phyloP scores from a whole-genome alignment of 2,113 vertebrate genomes.

The Cyanoderma ruficeps region DNA sequence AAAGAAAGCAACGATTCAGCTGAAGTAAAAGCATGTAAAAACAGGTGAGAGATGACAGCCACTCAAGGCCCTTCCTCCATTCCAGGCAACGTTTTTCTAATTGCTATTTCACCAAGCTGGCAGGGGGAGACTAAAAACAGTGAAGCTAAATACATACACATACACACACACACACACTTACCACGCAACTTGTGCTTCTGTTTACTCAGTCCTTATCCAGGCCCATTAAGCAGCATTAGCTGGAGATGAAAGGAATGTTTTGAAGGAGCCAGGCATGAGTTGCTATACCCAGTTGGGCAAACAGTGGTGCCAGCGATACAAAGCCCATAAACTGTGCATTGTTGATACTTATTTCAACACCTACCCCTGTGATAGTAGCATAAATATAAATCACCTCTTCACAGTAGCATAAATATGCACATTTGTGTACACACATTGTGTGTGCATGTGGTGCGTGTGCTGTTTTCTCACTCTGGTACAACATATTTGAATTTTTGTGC shows the following conservation, averaged over 20 bases:
- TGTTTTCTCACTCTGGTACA: background rate
- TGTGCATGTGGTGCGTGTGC: fast-evolving
- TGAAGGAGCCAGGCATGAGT: background rate
- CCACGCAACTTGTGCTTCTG: slow-evolving; percentile 1
- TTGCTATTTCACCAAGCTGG: background rate
- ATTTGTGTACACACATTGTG: background rate
- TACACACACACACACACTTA: background rate
- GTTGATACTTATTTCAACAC: background rate
- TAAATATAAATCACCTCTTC: background rate
- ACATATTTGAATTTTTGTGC: background rate
- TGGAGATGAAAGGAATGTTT: slow-evolving; percentile 36
- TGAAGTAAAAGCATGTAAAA: background rate
- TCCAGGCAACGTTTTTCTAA: background rate
- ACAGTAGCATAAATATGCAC: background rate
- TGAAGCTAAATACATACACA: background rate
- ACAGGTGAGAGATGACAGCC: background rate
- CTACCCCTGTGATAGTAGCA: background rate
- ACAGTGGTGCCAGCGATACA: background rate
- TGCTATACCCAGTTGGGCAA: background rate
- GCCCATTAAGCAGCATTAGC: slow-evolving; percentile 13
- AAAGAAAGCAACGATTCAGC: background rate
- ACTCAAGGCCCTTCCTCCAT: background rate
- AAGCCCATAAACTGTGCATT: background rate
- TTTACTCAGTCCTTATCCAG: slow-evolving; percentile 11
- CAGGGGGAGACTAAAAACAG: background rate